These are phyloP conservation scores for Cordilura impudica DNA, from an alignment of 2,888 invertebrate genomes.

Conservation along the genomic window DNA sequence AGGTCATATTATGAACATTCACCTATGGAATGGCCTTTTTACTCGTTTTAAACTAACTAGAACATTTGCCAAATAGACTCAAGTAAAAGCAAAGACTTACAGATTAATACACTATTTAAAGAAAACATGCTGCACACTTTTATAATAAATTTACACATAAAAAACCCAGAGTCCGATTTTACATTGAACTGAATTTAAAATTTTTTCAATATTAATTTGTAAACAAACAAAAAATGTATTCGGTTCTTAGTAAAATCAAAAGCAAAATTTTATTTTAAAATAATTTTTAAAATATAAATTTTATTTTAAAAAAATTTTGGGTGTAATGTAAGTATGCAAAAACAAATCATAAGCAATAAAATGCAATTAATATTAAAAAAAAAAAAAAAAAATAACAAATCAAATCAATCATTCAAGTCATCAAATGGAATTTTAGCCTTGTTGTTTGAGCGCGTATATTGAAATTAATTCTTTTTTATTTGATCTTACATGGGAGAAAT, in stretches of 20 bases:
- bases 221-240: constrained; percentile 57
- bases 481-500: too few relatives aligned
- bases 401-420: background rate
- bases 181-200: constrained; percentile 66
- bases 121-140: constrained; percentile 1
- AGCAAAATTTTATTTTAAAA: constrained; percentile 77
- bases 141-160: constrained; percentile 2
- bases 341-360: constrained; percentile 57
- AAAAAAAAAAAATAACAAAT: too few relatives aligned
- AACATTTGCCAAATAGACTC: too few relatives aligned
- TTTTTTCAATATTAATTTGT: constrained; percentile 27
- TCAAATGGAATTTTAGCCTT: constrained; percentile 35
- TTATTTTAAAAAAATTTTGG: constrained; percentile 77
- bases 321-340: constrained; percentile 76
- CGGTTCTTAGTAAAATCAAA: constrained; percentile 74
- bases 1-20: too few relatives aligned
- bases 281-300: constrained; percentile 77
- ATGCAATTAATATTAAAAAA: constrained; percentile 39
- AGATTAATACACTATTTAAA: constrained; percentile 11
- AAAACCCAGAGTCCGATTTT: constrained; percentile 73
- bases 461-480: too few relatives aligned
- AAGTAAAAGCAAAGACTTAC: constrained; percentile 34
- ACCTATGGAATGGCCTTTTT: too few relatives aligned
- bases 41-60: too few relatives aligned
- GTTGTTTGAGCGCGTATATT: constrained; percentile 5